Percentiles rank a stretch among this genome's conserved stretches.
These are phyloP conservation scores for Metopolophium dirhodum DNA, from an alignment of 1,140 invertebrate genomes.

Conservation along the genomic window DNA sequence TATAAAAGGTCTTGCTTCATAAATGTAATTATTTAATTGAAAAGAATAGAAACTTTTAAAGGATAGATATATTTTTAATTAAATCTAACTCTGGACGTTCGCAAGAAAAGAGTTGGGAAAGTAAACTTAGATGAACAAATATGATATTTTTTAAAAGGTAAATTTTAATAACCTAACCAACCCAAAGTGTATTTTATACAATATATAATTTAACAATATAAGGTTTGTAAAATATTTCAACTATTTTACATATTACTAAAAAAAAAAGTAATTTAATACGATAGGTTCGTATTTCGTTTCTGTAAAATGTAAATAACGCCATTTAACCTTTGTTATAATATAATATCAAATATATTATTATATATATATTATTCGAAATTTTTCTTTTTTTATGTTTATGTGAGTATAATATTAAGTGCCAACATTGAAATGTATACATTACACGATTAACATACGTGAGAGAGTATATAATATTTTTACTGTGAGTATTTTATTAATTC, in stretches of 20 bases:
- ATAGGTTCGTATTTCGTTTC: not conserved
- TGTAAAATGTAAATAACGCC: not conserved
- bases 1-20: not conserved
- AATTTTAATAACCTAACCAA: not conserved
- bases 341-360: not conserved
- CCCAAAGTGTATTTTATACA: not conserved
- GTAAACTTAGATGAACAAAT: constrained; percentile 7
- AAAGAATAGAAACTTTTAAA: not conserved
- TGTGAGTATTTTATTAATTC: too few species aligned
- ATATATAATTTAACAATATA: not conserved
- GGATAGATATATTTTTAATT: not conserved
- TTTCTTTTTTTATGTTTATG: not conserved
- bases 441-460: too few species aligned
- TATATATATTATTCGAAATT: not conserved
- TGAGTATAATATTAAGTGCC: not conserved
- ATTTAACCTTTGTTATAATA: not conserved
- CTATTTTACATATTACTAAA: not conserved
- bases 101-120: not conserved
- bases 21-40: not conserved
- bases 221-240: not conserved
- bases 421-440: too few species aligned
- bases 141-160: not conserved
- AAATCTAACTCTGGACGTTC: not conserved
- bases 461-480: too few species aligned
- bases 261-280: not conserved